Percentiles rank a stretch among this genome's conserved stretches.
phyloP scores from a whole-genome alignment of 2,888 invertebrate species.

The Agrochola lychnidis region DNA sequence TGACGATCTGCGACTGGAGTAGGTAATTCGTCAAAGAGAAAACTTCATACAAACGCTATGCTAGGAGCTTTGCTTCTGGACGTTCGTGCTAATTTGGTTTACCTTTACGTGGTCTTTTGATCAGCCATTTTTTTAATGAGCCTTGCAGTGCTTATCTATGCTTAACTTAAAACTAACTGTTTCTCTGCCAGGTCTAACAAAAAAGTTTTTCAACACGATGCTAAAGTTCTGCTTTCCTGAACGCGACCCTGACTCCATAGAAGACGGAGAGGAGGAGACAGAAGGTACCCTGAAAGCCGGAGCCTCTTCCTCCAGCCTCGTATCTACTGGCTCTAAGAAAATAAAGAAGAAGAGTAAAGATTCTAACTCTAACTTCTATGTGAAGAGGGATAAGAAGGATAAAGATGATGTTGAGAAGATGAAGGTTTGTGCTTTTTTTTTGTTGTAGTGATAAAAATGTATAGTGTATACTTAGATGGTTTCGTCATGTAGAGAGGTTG shows the following conservation, averaged over 20 bases:
- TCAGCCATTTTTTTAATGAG: background rate
- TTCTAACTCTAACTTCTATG: slow-evolving; percentile 97
- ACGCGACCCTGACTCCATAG: slow-evolving; percentile 96
- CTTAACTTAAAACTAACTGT: background rate
- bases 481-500: background rate
- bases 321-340: slow-evolving; percentile 88
- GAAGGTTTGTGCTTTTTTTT: slow-evolving; percentile 91
- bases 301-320: slow-evolving; percentile 81
- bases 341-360: slow-evolving; percentile 91
- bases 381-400: slow-evolving; percentile 96
- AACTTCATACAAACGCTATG: background rate
- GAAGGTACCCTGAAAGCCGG: slow-evolving; percentile 81
- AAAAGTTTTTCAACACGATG: slow-evolving; percentile 99
- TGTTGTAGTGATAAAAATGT: too few relatives aligned
- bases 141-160: background rate
- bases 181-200: slow-evolving; percentile 93
- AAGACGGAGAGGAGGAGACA: slow-evolving; percentile 91
- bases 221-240: slow-evolving; percentile 99
- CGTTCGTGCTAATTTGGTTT: background rate
- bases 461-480: too few relatives aligned
- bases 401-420: slow-evolving; percentile 98
- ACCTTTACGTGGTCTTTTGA: background rate
- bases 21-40: background rate
- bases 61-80: background rate
- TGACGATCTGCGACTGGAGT: background rate